Evolutionary conservation across 2,888 invertebrate species (phyloP), one percentile per base, ranked within the genome.

Genomic region (Aethes cnicana): DNA sequence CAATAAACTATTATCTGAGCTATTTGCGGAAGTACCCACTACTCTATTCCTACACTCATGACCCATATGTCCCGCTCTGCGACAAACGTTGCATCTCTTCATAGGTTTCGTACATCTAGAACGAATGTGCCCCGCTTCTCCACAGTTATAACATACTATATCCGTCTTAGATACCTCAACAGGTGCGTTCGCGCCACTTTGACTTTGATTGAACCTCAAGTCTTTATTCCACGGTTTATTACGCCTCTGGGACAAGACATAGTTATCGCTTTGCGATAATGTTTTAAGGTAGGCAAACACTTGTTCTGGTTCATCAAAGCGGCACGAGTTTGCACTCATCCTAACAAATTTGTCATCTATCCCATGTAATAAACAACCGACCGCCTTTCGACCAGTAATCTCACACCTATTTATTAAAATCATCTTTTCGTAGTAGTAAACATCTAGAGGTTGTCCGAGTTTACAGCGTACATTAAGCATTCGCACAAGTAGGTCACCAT

Each of bases 291-390:
- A 18, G 12, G 18, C 28, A 52, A 52, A 30, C 36, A 50, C 7
- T 35, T 39, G 39, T 11, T 42, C 42, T 9, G 42, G 42, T 30
- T 42, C 42, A 11, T 16, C 18, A 11, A 42, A 42, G 9, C 30
- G 42, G 9, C 42, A 42, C 18, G 43, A 30, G 30, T 30, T 43
- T 7, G 20, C 21, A 43, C 39, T 39, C 39, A 39, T 39, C n/a
- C 39, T 14, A 4, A 39, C 26, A 42, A 42, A 23, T n/a, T 50
- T 32, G 30, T 28, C 11, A 33, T 20, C 18, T 17, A 48, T 26
- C 5, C 20, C 11, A 33, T 37, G 11, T 26, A 18, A 7, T 36
- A 14, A 17, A 14, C 7, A 16, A 5, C 17, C 33, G 3, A 18
- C 32, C 7, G 30, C 33, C 2, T 37, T 23, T 16, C 12, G n/a